phyloP scores from a whole-genome alignment of 1,140 invertebrate species.

The roundworm (Caenorhabditis elegans) region WBcel235 BX284606.5:10531501-10532000 shows the following conservation, averaged over 20 bases:
- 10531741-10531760: constrained; percentile 34
- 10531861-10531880: constrained; percentile 35
- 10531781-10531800: constrained; percentile 40
- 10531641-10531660: no score
- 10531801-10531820: constrained; percentile 20
- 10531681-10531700: constrained; percentile 36
- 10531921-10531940: constrained; percentile 42
- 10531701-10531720: constrained; percentile 35
- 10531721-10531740: constrained; percentile 32
- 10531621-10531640: no score
- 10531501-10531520: no score
- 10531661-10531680: no score
- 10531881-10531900: constrained; percentile 33
- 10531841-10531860: not conserved
- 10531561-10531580: no score
- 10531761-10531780: constrained; percentile 27
- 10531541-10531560: not conserved
- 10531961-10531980: constrained; percentile 34
- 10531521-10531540: not conserved
- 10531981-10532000: not conserved
- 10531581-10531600: no score
- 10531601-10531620: no score
- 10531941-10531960: constrained; percentile 31
- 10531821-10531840: not conserved
- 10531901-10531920: constrained; percentile 26